Conservation (phyloP, 2,113 vertebrate species). For the Callocephalon fimbriatum region DNA sequence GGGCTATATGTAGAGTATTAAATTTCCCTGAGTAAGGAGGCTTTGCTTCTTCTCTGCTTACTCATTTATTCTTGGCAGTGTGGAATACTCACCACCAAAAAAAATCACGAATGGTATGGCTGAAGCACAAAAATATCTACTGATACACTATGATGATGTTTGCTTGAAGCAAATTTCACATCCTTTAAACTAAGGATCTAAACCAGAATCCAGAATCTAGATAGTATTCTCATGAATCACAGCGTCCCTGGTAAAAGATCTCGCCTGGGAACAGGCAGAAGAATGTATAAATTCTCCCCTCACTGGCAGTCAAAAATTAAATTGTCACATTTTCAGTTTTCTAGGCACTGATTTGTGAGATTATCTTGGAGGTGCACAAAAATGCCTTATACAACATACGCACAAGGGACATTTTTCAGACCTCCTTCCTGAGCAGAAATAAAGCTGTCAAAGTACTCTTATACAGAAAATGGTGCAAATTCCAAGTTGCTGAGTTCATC, state of each 20-base stretch:
- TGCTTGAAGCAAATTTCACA: not conserved
- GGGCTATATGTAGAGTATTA: not conserved
- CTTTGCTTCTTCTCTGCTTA: not conserved
- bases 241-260: rapidly evolving
- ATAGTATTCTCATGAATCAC: not conserved
- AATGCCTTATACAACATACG: not conserved
- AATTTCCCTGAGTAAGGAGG: not conserved
- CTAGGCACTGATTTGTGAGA: not conserved
- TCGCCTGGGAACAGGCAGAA: not conserved
- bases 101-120: not conserved
- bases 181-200: not conserved
- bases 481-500: not conserved
- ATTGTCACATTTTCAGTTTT: not conserved
- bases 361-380: not conserved
- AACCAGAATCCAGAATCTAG: not conserved
- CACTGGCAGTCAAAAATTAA: not conserved
- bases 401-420: not conserved
- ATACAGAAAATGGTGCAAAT: not conserved
- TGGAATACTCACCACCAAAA: not conserved
- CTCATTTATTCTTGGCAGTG: not conserved
- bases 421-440: not conserved
- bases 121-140: not conserved
- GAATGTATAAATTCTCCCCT: not conserved
- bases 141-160: rapidly evolving
- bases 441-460: not conserved